Percentiles rank a stretch among this genome's conserved stretches.
Conservation (phyloP, 2,888 invertebrate species). For the Drosophila melanosoma region DNA sequence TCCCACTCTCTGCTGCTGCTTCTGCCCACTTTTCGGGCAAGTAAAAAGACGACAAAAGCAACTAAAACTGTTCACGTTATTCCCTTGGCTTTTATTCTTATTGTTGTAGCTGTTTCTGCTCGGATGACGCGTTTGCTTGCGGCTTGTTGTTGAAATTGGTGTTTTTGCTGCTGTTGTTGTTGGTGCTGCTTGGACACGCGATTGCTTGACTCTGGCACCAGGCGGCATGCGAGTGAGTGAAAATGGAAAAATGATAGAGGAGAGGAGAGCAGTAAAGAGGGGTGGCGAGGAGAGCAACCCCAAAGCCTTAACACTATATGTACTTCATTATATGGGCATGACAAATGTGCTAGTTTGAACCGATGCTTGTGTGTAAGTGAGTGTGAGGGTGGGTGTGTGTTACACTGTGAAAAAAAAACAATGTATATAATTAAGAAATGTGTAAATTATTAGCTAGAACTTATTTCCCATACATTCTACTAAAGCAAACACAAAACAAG, state of each 20-base stretch:
- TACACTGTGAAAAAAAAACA: constrained; percentile 5
- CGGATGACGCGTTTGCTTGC: constrained; percentile 41
- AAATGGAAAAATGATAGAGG: constrained; percentile 5
- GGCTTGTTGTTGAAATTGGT: constrained; percentile 42
- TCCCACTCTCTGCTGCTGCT: not conserved
- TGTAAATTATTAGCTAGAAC: not conserved
- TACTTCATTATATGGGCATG: constrained; percentile 71
- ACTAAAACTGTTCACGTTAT: constrained; percentile 42
- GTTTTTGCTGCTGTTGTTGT: constrained; percentile 21
- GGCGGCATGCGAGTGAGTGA: not conserved
- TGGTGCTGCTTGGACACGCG: constrained; percentile 59
- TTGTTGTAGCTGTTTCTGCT: constrained; percentile 20
- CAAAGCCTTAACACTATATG: constrained; percentile 48
- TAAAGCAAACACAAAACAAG: not conserved
- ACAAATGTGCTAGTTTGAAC: constrained; percentile 57
- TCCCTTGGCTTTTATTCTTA: constrained; percentile 16
- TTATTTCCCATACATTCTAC: not conserved
- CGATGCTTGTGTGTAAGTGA: constrained; percentile 23
- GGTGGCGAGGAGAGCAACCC: constrained; percentile 52
- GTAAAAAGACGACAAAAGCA: constrained; percentile 20
- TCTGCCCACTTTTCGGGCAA: constrained; percentile 1
- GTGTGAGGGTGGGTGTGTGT: constrained; percentile 6
- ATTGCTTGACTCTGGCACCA: constrained; percentile 47
- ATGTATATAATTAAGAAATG: not conserved
- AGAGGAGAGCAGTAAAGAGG: not conserved